Percentiles rank a stretch among this genome's conserved stretches.
Conservation (phyloP, 2,888 invertebrate species). For the Teleogryllus oceanicus region DNA sequence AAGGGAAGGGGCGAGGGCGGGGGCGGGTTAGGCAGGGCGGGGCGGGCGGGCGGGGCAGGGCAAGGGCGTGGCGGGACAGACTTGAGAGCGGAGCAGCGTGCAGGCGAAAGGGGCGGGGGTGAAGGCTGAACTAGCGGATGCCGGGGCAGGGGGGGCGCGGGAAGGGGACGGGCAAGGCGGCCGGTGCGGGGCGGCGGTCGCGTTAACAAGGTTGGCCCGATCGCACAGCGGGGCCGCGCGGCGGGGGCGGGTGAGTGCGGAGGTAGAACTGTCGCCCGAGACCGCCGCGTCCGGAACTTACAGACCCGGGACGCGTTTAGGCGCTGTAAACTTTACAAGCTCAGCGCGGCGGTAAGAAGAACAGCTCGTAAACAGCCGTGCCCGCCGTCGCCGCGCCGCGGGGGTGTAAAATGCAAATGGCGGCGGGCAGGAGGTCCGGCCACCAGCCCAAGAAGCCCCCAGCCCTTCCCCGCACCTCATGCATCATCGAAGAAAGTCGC, state of each 20-base stretch:
- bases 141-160: too few species aligned
- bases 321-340: slow-evolving; percentile 18
- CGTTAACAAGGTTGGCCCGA: slow-evolving; percentile 9
- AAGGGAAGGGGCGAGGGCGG: too few species aligned
- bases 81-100: too few species aligned
- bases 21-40: too few species aligned
- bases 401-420: slow-evolving; percentile 18
- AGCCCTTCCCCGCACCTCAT: too few species aligned
- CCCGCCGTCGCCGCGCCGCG: not conserved
- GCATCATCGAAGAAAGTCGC: too few species aligned
- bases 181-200: not conserved
- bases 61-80: too few species aligned
- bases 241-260: not conserved
- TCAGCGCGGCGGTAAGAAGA: not conserved
- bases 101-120: too few species aligned
- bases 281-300: not conserved
- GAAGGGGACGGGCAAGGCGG: not conserved
- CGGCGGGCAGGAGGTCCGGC: not conserved
- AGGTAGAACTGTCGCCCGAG: too few species aligned
- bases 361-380: not conserved
- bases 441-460: not conserved
- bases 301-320: slow-evolving; percentile 3
- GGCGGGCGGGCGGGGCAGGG: too few species aligned
- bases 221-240: not conserved
- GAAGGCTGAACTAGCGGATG: too few species aligned